phyloP scores from a whole-genome alignment of 2,113 vertebrate genomes.

The Urocitellus parryii region DNA sequence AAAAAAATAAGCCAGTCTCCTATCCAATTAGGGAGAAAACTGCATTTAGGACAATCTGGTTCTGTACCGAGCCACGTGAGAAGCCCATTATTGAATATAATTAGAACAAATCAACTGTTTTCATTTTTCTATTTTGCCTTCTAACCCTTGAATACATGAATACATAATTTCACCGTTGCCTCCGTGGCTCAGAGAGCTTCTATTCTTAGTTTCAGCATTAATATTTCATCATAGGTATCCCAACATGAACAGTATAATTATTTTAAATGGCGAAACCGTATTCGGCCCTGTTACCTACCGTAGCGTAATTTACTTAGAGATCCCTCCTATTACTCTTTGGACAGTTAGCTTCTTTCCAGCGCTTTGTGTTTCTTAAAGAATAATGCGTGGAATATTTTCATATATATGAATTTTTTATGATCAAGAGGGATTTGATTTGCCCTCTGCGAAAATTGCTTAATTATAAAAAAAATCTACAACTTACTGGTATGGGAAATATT shows the following conservation, averaged over 20 bases:
- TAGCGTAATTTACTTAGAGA: neutral
- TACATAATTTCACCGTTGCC: conserved; percentile 3
- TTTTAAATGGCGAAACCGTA: conserved; percentile 46
- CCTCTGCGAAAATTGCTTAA: neutral
- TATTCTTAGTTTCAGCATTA: conserved; percentile 43
- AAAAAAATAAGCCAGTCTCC: neutral
- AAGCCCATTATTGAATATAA: conserved; percentile 7
- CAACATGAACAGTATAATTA: conserved; percentile 17
- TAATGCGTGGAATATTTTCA: neutral
- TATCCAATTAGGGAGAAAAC: neutral
- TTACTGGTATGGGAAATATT: neutral
- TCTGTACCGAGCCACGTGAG: neutral
- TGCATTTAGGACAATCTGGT: neutral
- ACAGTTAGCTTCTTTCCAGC: conserved; percentile 2
- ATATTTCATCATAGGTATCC: conserved; percentile 39
- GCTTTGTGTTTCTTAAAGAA: neutral
- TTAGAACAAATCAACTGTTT: conserved; percentile 30
- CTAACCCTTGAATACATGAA: conserved; percentile 22
- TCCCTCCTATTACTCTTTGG: neutral
- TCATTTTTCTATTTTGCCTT: neutral
- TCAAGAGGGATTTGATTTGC: neutral
- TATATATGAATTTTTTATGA: neutral
- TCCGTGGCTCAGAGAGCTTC: neutral
- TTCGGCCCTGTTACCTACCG: neutral
- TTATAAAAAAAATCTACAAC: neutral